Evolutionary conservation across 2,888 invertebrate genomes (phyloP).

Genomic region (Tryphoninae sp.): DNA sequence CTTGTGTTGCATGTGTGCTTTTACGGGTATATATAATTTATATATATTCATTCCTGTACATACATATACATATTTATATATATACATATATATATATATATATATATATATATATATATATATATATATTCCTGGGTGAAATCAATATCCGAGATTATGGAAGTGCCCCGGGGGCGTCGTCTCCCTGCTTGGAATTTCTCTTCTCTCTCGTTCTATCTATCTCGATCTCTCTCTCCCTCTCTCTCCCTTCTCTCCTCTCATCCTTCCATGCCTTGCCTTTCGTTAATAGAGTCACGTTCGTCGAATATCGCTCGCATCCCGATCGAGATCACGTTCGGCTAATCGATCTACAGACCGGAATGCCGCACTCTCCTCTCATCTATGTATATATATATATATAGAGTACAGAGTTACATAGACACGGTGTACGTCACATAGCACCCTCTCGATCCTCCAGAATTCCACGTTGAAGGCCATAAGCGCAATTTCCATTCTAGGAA

Average conservation of each 20-base stretch:
- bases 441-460: slow-evolving; percentile 22
- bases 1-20: neutral
- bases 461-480: slow-evolving; percentile 33
- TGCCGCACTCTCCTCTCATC: slow-evolving; percentile 5
- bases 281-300: slow-evolving; percentile 60
- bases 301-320: slow-evolving; percentile 52
- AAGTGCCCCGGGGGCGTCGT: slow-evolving; percentile 50
- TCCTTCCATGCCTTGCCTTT: slow-evolving; percentile 32
- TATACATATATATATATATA: slow-evolving; percentile 17
- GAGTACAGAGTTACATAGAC: neutral
- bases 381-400: neutral
- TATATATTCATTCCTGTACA: slow-evolving; percentile 8
- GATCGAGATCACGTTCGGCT: slow-evolving; percentile 58
- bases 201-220: neutral
- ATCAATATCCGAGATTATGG: slow-evolving; percentile 60
- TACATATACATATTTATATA: slow-evolving; percentile 20
- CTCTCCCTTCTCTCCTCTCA: slow-evolving; percentile 2
- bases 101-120: slow-evolving; percentile 14
- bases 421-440: neutral
- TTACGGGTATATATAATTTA: slow-evolving; percentile 6
- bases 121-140: slow-evolving; percentile 41
- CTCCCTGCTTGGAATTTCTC: slow-evolving; percentile 38
- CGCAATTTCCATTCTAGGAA: slow-evolving; percentile 25
- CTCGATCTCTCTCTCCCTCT: slow-evolving; percentile 13
- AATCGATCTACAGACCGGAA: slow-evolving; percentile 51